Base-by-base conservation (phyloP, 2,113 vertebrate genomes). In the Tachycineta bicolor region DNA sequence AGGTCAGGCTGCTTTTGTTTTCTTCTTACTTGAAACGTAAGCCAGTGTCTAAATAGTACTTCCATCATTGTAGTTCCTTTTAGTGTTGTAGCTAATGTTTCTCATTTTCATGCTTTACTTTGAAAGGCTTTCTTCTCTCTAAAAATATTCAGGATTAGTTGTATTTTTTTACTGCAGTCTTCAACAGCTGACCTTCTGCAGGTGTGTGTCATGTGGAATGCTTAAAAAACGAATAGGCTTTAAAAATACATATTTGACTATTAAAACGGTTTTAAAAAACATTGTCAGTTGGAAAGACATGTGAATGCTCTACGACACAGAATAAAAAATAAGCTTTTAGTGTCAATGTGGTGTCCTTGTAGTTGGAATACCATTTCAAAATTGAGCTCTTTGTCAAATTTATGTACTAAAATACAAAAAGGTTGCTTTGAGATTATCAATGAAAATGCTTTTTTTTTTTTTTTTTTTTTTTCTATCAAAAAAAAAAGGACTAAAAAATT, bases 401-500 rank as follows among this genome's bases (percentile, higher is more conserved):
- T 67, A 33, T 52, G 7, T 59, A 59, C 37, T 47, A 62, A 37
- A 75, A 69, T 87, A 79, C 28, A 56, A 75, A 82, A 87, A 73
- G 17, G 41, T n/a, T 59, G 24, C 65, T 75, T 83, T 92, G 29
- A 60, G 74, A 67, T 79, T 75, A 39, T 90, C 24, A 93, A 75
- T 90, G 29, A 55, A 93, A 73, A n/a, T 16, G 9, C 28, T 25
- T 39, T 18, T 67, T 64, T 67, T 83, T 77, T 34, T 37, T 37
- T 37, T 37, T 9, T 37, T 25, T 37, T 37, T 37, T 37, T 37
- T 9, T 37, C 37, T 9, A n/a, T n/a, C n/a, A n/a, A 37, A 37
- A 95, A 20, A 86, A 56, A 83, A 56, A 84, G n/a, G 11, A 29
- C 19, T 95, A 84, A 90, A 89, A 96, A 91, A 55, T 79, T 53